Evolutionary conservation across 2,113 vertebrate genomes (phyloP).

Genomic region (Chamaea fasciata): DNA sequence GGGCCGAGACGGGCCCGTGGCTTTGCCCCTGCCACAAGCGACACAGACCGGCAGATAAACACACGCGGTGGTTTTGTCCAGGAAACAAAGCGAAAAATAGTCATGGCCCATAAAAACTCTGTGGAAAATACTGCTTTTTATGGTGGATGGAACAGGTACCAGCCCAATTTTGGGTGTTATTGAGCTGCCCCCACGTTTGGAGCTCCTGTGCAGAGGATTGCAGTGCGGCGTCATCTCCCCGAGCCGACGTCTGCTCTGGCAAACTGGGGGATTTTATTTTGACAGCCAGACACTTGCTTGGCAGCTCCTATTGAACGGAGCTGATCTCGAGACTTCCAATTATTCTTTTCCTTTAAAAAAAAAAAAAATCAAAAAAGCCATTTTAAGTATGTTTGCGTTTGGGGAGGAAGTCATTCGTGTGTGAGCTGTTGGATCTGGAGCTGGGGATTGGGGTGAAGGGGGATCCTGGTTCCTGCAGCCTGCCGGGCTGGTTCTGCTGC

Average conservation of each 20-base stretch:
- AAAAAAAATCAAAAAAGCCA: neutral
- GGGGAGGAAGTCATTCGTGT: neutral
- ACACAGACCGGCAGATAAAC: neutral
- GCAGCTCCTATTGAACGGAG: neutral
- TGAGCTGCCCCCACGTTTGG: neutral
- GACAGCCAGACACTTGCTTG: neutral
- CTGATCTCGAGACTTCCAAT: neutral
- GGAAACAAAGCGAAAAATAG: constrained; percentile 37
- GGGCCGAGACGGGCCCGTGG: neutral
- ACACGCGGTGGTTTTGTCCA: neutral
- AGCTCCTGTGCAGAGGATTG: neutral
- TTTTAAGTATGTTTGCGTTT: neutral
- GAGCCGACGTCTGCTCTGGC: neutral
- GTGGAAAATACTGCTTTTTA: neutral
- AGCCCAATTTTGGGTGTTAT: neutral
- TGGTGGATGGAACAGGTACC: constrained; percentile 4
- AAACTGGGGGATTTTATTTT: neutral
- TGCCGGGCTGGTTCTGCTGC: neutral
- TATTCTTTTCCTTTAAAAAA: neutral
- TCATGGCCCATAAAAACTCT: neutral
- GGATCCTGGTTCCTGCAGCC: neutral
- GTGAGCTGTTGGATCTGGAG: neutral
- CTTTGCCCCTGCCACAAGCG: neutral
- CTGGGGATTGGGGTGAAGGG: neutral
- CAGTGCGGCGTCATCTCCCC: neutral